Conservation (phyloP, 2,888 invertebrate genomes). For the Cantharis nigra region DNA sequence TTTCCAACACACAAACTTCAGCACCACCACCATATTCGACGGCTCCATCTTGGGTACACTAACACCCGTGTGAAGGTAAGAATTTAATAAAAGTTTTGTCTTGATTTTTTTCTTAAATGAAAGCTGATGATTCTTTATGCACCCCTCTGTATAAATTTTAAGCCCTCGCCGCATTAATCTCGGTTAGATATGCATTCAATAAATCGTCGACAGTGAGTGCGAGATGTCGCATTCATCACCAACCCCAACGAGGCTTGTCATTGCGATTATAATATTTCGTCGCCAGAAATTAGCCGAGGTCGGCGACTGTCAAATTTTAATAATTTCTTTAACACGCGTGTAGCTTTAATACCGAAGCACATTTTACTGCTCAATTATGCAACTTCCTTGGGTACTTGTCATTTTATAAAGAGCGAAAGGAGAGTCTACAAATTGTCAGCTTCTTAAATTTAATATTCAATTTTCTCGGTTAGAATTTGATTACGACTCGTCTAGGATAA, state of each 20-base stretch:
- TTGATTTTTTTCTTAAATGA: constrained; percentile 32
- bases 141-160: constrained; percentile 37
- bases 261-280: constrained; percentile 37
- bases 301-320: constrained; percentile 50
- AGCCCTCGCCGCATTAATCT: constrained; percentile 51
- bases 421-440: constrained; percentile 49
- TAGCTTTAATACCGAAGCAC: constrained; percentile 45
- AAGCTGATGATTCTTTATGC: constrained; percentile 40
- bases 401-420: constrained; percentile 47
- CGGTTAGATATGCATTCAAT: constrained; percentile 53
- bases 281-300: constrained; percentile 37
- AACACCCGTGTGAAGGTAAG: constrained; percentile 44
- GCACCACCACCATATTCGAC: constrained; percentile 51
- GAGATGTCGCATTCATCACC: constrained; percentile 39
- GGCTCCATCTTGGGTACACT: constrained; percentile 57
- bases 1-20: constrained; percentile 42
- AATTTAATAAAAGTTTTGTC: constrained; percentile 32
- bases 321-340: constrained; percentile 48
- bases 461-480: constrained; percentile 52
- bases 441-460: constrained; percentile 57
- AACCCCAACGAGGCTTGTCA: constrained; percentile 32
- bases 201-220: constrained; percentile 48
- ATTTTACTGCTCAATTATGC: constrained; percentile 54
- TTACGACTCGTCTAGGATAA: constrained; percentile 47
- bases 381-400: constrained; percentile 52